phyloP scores from a whole-genome alignment of 2,797 vertebrate genomes.

The Cheirogaleus major region DNA sequence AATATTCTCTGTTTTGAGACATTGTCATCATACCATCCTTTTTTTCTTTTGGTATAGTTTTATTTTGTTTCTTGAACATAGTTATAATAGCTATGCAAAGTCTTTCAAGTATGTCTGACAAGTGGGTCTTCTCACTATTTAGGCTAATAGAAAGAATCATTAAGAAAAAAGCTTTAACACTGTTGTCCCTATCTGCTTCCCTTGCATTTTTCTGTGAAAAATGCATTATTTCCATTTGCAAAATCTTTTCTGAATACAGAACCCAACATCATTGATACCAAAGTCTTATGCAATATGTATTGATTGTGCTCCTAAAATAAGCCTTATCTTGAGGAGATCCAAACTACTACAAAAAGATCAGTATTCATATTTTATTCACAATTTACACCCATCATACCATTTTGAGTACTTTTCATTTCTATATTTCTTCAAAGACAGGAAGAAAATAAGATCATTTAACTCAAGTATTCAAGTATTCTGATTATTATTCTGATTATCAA shows the following conservation, averaged over 20 bases:
- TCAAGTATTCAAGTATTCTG: not conserved
- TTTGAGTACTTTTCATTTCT: slow-evolving; percentile 10
- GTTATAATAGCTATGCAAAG: too few species aligned
- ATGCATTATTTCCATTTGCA: not conserved
- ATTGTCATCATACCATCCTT: not conserved
- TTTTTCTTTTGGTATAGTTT: not conserved
- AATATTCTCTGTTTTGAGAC: not conserved
- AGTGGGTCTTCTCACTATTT: not conserved
- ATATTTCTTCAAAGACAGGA: not conserved
- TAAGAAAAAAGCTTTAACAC: not conserved
- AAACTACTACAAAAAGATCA: not conserved
- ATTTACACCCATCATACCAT: not conserved
- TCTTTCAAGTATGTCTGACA: too few species aligned
- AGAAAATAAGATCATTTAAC: not conserved
- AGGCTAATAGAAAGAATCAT: not conserved
- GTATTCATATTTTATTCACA: slow-evolving; percentile 5
- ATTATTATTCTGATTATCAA: not conserved
- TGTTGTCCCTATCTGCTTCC: not conserved
- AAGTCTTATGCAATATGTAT: not conserved
- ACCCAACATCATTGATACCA: not conserved
- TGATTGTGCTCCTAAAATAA: not conserved
- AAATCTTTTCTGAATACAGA: not conserved
- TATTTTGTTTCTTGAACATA: too few species aligned
- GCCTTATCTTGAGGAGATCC: not conserved
- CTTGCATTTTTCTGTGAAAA: slow-evolving; percentile 2